These are phyloP conservation scores for Drosophila anceps DNA, from an alignment of 2,888 invertebrate genomes.

Conservation along the genomic window DNA sequence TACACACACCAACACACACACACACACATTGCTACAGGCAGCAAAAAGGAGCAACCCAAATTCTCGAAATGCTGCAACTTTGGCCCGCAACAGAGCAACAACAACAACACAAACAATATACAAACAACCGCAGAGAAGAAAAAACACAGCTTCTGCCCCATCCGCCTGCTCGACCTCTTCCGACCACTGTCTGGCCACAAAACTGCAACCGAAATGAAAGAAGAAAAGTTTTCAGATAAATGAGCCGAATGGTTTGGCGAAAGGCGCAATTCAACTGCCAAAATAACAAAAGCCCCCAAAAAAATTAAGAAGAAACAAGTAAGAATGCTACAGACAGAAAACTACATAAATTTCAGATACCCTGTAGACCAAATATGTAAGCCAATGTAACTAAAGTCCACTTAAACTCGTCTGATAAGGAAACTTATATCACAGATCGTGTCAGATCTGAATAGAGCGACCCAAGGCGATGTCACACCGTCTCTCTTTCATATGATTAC, in stretches of 20 bases:
- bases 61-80: constrained; percentile 76
- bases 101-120: constrained; percentile 5
- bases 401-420: too few species aligned
- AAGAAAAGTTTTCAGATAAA: constrained; percentile 75
- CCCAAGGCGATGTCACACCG: neutral
- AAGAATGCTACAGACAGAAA: constrained; percentile 8
- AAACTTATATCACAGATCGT: neutral
- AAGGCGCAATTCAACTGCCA: constrained; percentile 79
- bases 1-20: constrained; percentile 20
- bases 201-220: constrained; percentile 64
- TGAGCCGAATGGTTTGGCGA: constrained; percentile 78
- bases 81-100: constrained; percentile 48
- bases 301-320: constrained; percentile 28
- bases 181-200: constrained; percentile 22
- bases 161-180: too few species aligned
- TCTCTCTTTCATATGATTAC: neutral
- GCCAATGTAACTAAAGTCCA: neutral
- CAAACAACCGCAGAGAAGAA: constrained; percentile 26
- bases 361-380: neutral
- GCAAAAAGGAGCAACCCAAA: constrained; percentile 78
- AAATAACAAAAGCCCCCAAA: constrained; percentile 63
- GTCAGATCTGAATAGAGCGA: neutral
- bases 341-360: neutral
- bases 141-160: constrained; percentile 7
- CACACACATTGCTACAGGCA: constrained; percentile 26